A percentile compares a stretch with the other conserved stretches of the same genome.
These are phyloP conservation scores for Schizopygopsis pylzovi DNA, from an alignment of 2,797 vertebrate species.

Conservation along the genomic window DNA sequence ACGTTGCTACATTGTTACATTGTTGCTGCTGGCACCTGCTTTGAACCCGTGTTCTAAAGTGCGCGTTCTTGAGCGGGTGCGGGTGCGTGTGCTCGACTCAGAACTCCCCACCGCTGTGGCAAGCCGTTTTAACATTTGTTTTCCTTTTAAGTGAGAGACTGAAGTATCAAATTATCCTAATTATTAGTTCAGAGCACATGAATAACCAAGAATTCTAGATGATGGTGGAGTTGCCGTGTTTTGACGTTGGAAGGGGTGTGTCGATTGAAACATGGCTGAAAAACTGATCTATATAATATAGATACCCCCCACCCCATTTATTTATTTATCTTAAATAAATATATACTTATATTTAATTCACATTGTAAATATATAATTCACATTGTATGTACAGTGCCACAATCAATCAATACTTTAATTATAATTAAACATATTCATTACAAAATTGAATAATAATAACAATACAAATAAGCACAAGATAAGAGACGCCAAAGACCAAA, in stretches of 20 bases:
- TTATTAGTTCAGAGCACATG: background rate
- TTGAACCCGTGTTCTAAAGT: constrained; percentile 31
- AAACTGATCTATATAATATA: background rate
- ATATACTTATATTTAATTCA: no score
- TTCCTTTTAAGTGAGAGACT: background rate
- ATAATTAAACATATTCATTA: no score
- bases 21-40: constrained; percentile 56
- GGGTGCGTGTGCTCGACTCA: constrained; percentile 19
- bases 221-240: background rate
- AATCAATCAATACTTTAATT: no score
- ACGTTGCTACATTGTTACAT: constrained; percentile 30
- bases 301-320: no score
- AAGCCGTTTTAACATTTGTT: background rate
- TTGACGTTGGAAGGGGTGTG: background rate
- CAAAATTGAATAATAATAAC: no score
- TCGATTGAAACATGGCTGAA: background rate
- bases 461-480: no score
- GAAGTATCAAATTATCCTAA: background rate
- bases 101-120: constrained; percentile 27
- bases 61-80: constrained; percentile 23
- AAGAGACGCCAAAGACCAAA: no score
- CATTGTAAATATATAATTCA: no score
- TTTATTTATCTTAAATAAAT: no score
- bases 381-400: no score
- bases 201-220: background rate